Percentiles rank a stretch among this genome's conserved stretches.
Evolutionary conservation across 2,888 invertebrate species (phyloP).

Genomic region (Amphiduros pacificus): DNA sequence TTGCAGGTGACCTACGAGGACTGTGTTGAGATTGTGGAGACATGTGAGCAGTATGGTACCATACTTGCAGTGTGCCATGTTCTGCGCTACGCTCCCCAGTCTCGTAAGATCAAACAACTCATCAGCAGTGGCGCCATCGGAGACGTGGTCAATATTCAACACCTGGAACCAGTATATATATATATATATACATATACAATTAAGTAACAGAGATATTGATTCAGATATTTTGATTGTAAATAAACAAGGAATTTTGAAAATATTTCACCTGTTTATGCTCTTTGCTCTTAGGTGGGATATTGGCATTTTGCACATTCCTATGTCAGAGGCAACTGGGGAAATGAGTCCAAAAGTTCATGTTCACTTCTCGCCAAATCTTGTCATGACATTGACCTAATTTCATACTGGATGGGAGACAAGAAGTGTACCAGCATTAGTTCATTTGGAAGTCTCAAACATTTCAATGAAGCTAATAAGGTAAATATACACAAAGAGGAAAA

Average conservation of each 20-base stretch:
- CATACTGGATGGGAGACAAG: constrained; percentile 53
- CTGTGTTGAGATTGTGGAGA: constrained; percentile 56
- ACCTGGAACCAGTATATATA: constrained; percentile 60
- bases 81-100: constrained; percentile 57
- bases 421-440: constrained; percentile 48
- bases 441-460: constrained; percentile 55
- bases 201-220: no score
- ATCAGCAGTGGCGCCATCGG: constrained; percentile 59
- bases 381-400: constrained; percentile 60
- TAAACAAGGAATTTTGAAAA: no score
- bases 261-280: neutral
- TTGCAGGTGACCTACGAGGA: constrained; percentile 57
- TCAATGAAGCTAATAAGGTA: constrained; percentile 51
- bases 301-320: constrained; percentile 59
- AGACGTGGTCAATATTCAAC: constrained; percentile 60
- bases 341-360: constrained; percentile 53
- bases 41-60: constrained; percentile 51
- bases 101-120: constrained; percentile 53
- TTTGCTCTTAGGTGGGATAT: constrained; percentile 4
- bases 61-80: constrained; percentile 61
- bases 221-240: no score
- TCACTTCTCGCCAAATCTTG: constrained; percentile 60
- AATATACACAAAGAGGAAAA: no score
- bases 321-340: constrained; percentile 60
- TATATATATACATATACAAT: no score